Evolutionary conservation across 2,888 invertebrate genomes (phyloP), one percentile per base, ranked within the genome.

Genomic region (Pandemis heparana): DNA sequence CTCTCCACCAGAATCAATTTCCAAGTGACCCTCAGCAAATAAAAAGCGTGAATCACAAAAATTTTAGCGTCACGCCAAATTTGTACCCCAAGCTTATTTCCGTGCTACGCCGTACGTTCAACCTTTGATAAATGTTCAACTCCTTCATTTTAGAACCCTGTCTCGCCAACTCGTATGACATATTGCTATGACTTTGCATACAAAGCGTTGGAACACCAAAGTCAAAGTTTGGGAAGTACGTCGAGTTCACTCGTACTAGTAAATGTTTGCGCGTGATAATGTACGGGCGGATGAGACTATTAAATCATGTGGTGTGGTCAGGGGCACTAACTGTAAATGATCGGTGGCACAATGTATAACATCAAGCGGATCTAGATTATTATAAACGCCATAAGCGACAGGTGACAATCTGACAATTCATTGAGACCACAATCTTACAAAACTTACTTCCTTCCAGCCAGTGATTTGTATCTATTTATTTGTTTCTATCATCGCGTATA

Each of bases 211-310:
- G 18, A 18, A 9, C 53, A 0, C 0, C 51, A 8, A 16, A 16
- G 51, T 16, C 6, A 4, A 6, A 63, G 14, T 63, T 63, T 46
- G 63, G 46, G 51, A 65, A 14, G 51, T 65, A 48, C 38, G 48
- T 38, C 23, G n/a, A 65, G 65, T 65, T 51, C 51, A 38, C 18
- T 53, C 53, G 23, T 38, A 68, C 46, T 32, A 18, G 63, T 18
- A 43, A 32, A 70, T 59, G 67, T 75, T 80, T 79, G 78, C 81
- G 83, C 83, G 81, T 82, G 81, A 75, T 79, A 77, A 81, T 76
- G 78, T 87, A 86, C 87, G 87, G 84, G 83, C 89, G 92, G 90
- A 92, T 88, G 90, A 81, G 79, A 82, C 85, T 86, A 88, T 91
- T 89, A 89, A 89, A 84, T 85, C 85, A 84, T 86, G 83, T 78